Evolutionary conservation across 2,888 invertebrate genomes (phyloP), one percentile per base, ranked within the genome.

Genomic region (Rhagophthalmus giganteus): DNA sequence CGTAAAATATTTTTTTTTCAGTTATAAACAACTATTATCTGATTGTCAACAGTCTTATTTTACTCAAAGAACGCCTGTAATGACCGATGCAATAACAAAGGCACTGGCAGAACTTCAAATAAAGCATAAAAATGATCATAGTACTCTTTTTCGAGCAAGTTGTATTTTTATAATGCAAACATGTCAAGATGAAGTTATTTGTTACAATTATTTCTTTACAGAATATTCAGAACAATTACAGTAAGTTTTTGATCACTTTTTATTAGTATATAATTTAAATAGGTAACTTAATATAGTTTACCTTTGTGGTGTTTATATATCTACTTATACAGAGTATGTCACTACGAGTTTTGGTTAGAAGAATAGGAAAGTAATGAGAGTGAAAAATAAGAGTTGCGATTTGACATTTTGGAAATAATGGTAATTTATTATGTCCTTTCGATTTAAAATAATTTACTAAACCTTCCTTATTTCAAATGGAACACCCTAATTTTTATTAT

Each of bases 141-240:
- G 94, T 75, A 83, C 90, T 13, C 76, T 93, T 34, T 86, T 91
- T 57, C 81, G 97, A 27, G 88, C 90, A 60, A 89, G 94, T 0
- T 94, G 94, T 74, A 87, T 93, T 6, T 87, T 97, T 69, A 80
- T 96, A 24, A 85, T 97, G 24, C 93, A 96, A 72, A 87, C 97
- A 0, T 95, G 94, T 59, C 87, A 94, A 62, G 98, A 99, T 74
- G 98, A 99, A 73, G 87, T 92, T 64, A 86, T 90, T 57, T 79
- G 99, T 2, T 98, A 90, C 72, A 83, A 85, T 57, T 94, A 96
- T 71, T 96, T 97, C 75, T 98, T 98, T 70, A 79, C 82, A 1
- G 79, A 82, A 27, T 75, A 81, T 0, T 86, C 87, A 3, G 73
- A 78, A 1, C 82, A 86, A 33, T 70, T 93, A 2, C 81, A 83